Evolutionary conservation across 2,888 invertebrate genomes (phyloP).

Genomic region (Camptogramma bilineatum): DNA sequence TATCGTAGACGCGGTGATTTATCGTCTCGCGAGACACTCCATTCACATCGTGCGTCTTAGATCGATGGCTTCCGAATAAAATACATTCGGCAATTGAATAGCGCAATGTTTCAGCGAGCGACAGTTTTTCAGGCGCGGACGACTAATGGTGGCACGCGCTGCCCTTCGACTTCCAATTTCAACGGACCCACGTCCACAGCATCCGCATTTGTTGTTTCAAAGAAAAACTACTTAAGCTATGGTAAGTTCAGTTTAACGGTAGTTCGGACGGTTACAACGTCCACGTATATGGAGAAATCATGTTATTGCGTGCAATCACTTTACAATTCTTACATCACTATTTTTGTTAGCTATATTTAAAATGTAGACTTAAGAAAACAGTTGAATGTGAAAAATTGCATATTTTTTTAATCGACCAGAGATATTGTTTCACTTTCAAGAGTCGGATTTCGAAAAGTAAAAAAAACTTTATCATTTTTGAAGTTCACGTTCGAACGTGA

Average conservation of each 20-base stretch:
- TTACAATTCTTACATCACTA: no score
- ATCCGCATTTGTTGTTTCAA: constrained; percentile 15
- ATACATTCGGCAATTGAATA: constrained; percentile 82
- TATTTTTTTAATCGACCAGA: no score
- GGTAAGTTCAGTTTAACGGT: background rate
- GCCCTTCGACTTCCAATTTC: constrained; percentile 79
- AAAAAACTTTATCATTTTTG: background rate
- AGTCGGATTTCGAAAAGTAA: background rate
- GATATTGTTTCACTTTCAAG: background rate
- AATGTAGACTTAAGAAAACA: no score
- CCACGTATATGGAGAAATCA: background rate
- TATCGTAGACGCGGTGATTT: constrained; percentile 78
- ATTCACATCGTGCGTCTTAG: constrained; percentile 80
- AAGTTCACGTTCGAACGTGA: background rate
- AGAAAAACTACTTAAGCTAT: background rate
- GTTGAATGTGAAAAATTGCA: no score
- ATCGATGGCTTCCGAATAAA: constrained; percentile 82
- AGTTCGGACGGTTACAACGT: background rate
- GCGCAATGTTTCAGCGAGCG: constrained; percentile 80
- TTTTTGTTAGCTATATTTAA: no score
- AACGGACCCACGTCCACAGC: constrained; percentile 54
- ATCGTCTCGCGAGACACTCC: constrained; percentile 79
- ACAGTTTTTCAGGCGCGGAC: constrained; percentile 79
- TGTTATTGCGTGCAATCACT: no score
- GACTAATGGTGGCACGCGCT: constrained; percentile 80